Base-by-base conservation (phyloP, 2,888 invertebrate species). In the Stegana nigrithorax region DNA sequence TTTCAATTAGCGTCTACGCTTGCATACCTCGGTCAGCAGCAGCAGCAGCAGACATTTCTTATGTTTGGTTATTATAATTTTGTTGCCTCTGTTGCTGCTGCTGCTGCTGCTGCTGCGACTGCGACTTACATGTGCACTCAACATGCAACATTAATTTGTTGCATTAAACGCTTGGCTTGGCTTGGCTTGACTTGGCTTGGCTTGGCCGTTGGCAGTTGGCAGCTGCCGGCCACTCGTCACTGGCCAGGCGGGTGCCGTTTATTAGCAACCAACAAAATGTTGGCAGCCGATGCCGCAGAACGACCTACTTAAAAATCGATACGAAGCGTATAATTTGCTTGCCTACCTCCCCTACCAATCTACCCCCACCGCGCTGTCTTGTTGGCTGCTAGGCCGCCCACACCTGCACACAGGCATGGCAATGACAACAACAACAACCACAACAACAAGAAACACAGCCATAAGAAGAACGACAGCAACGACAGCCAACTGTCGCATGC, bases 81-180 rank as follows among this genome's bases (percentile, higher is more conserved):
- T 0, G 10, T 36, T 36, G 10, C 32, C 1, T 32, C n/a, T 17
- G 2, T 44, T 44, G 44, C 8, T 44, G 14, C 14, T 44, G 8
- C n/a, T 44, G 44, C n/a, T 14, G 17, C 17, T 45, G 45, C 7
- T 45, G 21, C 21, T 45, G 19, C 21, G 7, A 23, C 21, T 47
- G 14, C 51, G 27, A 27, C 17, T 51, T 29, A 29, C 10, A 12
- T 32, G 32, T n/a, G 32, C 32, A 12, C n/a, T 27, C 51, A 51
- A 51, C 51, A 51, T 51, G 51, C 51, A 51, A 51, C 45, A 51
- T 51, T 51, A 51, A 51, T 51, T 51, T 51, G 51, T 27, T 27
- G 14, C 29, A 51, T 51, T 51, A 27, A 27, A 26, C 27, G 51
- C 21, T 51, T 25, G 8, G 7, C 2, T n/a, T 12, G 32, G 32